A percentile compares a stretch with the other conserved stretches of the same genome.
These are phyloP conservation scores for Smutsia gigantea DNA, from an alignment of 2,797 vertebrate genomes.

Conservation along the genomic window DNA sequence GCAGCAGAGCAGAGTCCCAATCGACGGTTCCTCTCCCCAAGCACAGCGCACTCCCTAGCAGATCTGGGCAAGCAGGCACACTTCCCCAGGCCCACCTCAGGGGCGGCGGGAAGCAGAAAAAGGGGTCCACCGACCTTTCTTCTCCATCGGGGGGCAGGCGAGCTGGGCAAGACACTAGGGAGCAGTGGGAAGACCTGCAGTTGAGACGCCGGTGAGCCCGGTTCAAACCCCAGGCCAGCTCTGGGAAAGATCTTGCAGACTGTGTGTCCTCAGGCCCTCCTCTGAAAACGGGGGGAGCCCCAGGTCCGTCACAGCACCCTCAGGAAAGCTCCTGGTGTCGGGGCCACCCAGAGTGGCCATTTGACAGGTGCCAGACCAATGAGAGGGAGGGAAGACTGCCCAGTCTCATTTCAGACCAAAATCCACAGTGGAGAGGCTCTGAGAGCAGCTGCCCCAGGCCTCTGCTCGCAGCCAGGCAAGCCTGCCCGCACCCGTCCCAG, in stretches of 20 bases:
- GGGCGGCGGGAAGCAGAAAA: too few species aligned
- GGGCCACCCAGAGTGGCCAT: not conserved
- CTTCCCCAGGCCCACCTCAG: not conserved
- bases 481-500: not conserved
- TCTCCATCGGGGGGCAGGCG: not conserved
- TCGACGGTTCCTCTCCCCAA: fast-evolving
- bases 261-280: not conserved
- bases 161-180: not conserved
- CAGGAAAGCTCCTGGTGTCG: fast-evolving
- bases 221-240: not conserved
- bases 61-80: fast-evolving
- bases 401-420: not conserved
- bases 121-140: not conserved
- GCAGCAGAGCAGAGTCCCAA: not conserved
- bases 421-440: not conserved
- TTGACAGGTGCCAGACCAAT: not conserved
- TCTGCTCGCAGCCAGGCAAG: fast-evolving
- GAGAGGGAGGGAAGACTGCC: not conserved
- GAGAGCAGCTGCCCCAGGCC: fast-evolving
- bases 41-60: fast-evolving
- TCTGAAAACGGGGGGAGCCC: not conserved
- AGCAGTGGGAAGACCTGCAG: not conserved
- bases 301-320: not conserved
- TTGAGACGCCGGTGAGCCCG: too few species aligned
- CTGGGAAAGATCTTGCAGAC: not conserved